phyloP scores from a whole-genome alignment of 2,797 vertebrate species.

The Falco columbarius region DNA sequence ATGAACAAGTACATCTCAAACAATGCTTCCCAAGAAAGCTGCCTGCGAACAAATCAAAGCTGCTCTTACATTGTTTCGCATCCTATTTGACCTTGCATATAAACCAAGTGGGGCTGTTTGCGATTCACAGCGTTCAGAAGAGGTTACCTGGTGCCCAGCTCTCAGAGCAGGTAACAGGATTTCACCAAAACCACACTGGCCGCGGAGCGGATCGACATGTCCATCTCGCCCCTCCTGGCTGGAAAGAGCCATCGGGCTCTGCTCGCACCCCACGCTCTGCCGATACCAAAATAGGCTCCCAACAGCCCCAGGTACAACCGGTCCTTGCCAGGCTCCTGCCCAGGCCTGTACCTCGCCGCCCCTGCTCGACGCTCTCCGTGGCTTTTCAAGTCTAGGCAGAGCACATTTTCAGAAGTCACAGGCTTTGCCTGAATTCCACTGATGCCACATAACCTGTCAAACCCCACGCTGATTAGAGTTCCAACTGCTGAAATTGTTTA shows the following conservation, averaged over 20 bases:
- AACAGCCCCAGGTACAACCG: not conserved
- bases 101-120: not conserved
- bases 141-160: not conserved
- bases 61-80: not conserved
- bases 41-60: not conserved
- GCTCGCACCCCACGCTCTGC: fast-evolving
- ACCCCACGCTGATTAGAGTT: not conserved
- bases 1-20: not conserved
- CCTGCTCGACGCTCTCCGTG: fast-evolving
- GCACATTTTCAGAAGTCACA: not conserved
- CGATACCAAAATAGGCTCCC: fast-evolving
- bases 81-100: not conserved
- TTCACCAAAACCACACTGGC: fast-evolving
- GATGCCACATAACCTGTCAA: not conserved
- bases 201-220: fast-evolving
- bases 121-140: fast-evolving
- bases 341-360: fast-evolving
- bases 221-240: too few relatives aligned
- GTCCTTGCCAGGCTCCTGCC: not conserved
- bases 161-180: fast-evolving
- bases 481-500: not conserved
- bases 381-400: not conserved
- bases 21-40: not conserved
- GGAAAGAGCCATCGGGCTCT: too few relatives aligned
- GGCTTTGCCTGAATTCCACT: not conserved